Conservation (phyloP, 2,888 invertebrate species). For the Hirtodrosophila cameraria region DNA sequence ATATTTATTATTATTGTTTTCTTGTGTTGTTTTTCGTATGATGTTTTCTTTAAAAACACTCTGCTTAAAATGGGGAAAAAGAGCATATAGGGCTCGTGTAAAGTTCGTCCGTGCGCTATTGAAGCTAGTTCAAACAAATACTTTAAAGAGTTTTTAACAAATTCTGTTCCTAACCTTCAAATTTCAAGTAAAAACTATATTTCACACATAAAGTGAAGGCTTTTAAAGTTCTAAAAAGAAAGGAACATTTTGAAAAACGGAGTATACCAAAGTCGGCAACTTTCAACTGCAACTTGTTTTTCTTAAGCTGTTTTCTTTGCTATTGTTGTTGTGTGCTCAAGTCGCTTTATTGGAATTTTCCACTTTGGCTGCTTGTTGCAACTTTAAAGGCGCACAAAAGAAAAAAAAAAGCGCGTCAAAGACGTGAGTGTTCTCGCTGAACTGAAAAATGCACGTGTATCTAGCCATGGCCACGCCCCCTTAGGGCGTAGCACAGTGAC, state of each 20-base stretch:
- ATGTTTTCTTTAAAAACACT: background rate
- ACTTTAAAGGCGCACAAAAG: slow-evolving; percentile 28
- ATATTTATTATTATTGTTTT: slow-evolving; percentile 45
- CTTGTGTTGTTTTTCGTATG: background rate
- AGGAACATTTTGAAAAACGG: no score
- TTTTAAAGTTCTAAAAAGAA: no score
- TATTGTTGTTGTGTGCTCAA: slow-evolving; percentile 10
- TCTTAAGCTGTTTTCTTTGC: background rate
- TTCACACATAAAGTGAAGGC: no score
- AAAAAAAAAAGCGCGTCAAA: slow-evolving; percentile 8
- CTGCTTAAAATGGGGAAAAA: no score
- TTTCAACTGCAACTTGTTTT: no score
- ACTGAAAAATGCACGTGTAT: slow-evolving; percentile 29
- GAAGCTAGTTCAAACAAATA: no score
- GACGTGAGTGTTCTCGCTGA: slow-evolving; percentile 13
- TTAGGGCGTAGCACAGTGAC: background rate
- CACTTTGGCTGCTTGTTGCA: slow-evolving; percentile 14
- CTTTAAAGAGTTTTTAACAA: no score
- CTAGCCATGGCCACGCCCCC: background rate
- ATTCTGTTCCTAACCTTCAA: no score
- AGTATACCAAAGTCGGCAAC: no score
- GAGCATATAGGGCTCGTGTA: no score
- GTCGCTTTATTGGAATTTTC: slow-evolving; percentile 43
- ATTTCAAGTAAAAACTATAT: no score
- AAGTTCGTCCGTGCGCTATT: no score